phyloP scores from a whole-genome alignment of 2,888 invertebrate species.

The Pinctada fucata region DNA sequence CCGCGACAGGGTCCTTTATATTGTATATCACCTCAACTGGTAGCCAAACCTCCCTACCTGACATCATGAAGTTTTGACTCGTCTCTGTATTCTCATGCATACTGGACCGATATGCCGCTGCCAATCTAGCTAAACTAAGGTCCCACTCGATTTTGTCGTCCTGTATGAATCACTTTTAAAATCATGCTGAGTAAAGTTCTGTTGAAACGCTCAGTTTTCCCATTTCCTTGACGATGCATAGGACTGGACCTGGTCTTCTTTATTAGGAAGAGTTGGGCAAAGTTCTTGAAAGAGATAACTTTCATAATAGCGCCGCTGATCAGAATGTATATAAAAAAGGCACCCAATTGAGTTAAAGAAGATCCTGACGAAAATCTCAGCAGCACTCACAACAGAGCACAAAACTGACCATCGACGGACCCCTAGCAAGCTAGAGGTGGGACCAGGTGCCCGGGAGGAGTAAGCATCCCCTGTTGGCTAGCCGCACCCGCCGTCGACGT shows the following conservation, averaged over 20 bases:
- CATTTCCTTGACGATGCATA: background rate
- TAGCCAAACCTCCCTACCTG: background rate
- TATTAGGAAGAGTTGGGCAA: slow-evolving; percentile 2
- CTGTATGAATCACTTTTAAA: background rate
- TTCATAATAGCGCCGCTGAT: slow-evolving; percentile 12
- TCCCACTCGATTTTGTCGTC: slow-evolving; percentile 1
- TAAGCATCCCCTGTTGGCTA: too few species aligned
- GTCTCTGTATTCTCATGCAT: background rate
- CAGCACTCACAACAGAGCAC: too few species aligned
- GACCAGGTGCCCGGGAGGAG: too few species aligned
- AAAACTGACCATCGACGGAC: too few species aligned
- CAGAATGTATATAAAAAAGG: background rate
- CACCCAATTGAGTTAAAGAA: too few species aligned
- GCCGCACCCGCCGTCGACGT: too few species aligned
- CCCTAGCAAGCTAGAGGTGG: too few species aligned
- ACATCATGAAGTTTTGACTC: background rate
- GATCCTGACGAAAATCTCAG: too few species aligned
- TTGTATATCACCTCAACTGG: background rate
- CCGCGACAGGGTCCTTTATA: background rate
- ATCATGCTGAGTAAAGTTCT: background rate
- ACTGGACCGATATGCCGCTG: background rate
- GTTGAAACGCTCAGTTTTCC: slow-evolving; percentile 3
- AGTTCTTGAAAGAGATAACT: background rate
- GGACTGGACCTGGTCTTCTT: background rate
- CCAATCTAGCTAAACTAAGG: background rate